Conservation (phyloP, 2,888 invertebrate species). For the Euzetes globulus region DNA sequence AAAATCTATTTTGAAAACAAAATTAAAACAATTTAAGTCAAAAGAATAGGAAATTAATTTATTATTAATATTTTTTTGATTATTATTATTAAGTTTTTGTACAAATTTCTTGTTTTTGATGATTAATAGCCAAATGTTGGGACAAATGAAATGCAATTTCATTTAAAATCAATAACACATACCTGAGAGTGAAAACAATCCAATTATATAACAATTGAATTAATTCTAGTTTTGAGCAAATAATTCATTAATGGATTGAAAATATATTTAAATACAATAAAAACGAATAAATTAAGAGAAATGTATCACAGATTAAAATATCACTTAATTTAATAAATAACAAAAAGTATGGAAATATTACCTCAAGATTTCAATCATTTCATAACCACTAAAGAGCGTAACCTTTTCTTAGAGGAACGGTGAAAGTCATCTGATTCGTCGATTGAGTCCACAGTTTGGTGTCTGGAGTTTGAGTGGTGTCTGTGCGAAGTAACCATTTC, state of each 20-base stretch:
- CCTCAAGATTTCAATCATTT: slow-evolving; percentile 12
- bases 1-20: not conserved
- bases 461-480: not conserved
- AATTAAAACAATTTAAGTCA: not conserved
- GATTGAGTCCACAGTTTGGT: not conserved
- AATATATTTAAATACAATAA: not conserved
- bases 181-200: slow-evolving; percentile 31
- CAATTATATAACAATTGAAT: not conserved
- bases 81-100: slow-evolving; percentile 25
- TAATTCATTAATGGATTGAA: not conserved
- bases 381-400: slow-evolving; percentile 25
- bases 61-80: slow-evolving; percentile 8
- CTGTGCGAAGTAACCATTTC: not conserved
- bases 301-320: slow-evolving; percentile 10
- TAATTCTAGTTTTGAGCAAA: slow-evolving; percentile 15
- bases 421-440: not conserved
- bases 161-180: slow-evolving; percentile 21
- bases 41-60: not conserved
- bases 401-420: slow-evolving; percentile 15
- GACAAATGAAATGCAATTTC: slow-evolving; percentile 23
- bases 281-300: not conserved
- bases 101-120: slow-evolving; percentile 25
- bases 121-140: slow-evolving; percentile 10
- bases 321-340: not conserved
- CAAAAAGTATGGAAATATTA: not conserved